These are phyloP conservation scores for Pachycephala philippinensis DNA, from an alignment of 2,113 vertebrate species.

Conservation along the genomic window DNA sequence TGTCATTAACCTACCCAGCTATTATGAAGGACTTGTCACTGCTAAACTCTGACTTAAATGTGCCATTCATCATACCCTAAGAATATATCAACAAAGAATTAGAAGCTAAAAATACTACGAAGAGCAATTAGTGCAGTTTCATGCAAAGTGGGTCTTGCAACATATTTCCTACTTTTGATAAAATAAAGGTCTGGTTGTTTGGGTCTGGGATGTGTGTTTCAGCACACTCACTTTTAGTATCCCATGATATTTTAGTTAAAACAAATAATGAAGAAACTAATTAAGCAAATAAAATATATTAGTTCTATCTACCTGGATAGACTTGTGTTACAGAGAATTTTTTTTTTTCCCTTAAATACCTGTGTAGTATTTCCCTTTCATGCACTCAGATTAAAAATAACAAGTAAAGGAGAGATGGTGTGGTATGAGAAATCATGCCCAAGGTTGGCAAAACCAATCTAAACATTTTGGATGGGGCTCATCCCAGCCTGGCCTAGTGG, in stretches of 20 bases:
- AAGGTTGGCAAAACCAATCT: neutral
- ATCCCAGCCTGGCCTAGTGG: too few species aligned
- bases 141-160: neutral
- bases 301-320: neutral
- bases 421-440: neutral
- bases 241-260: neutral
- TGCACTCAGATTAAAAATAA: neutral
- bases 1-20: neutral
- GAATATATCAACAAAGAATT: neutral
- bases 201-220: neutral
- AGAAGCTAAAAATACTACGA: neutral
- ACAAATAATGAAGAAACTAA: rapidly evolving
- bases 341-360: neutral
- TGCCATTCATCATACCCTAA: neutral
- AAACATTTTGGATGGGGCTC: neutral
- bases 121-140: neutral
- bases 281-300: neutral
- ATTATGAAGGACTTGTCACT: neutral
- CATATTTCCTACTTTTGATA: neutral
- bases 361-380: neutral
- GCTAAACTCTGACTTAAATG: neutral
- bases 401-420: rapidly evolving
- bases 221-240: neutral
- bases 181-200: neutral
- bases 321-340: neutral